These are phyloP conservation scores for Chiridota heheva DNA, from an alignment of 35 echinoderm and acorn worm genomes.

Conservation along the genomic window DNA sequence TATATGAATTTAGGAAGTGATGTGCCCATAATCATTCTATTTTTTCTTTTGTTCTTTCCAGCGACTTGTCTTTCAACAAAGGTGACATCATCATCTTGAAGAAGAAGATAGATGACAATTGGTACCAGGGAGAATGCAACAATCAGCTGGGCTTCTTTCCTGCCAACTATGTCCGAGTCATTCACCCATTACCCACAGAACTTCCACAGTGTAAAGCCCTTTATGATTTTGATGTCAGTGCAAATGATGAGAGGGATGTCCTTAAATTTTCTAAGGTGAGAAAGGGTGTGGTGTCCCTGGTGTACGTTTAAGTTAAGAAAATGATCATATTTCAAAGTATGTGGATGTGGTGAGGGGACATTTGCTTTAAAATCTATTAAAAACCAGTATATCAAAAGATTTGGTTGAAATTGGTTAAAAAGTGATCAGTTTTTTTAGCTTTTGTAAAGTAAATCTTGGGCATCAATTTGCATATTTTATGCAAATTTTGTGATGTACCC, in stretches of 20 bases:
- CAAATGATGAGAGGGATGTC: slow-evolving; percentile 85
- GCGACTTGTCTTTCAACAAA: slow-evolving; percentile 96
- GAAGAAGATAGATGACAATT: slow-evolving; percentile 96
- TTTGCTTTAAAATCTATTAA: no score
- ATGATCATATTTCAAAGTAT: no score
- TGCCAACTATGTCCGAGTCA: slow-evolving; percentile 79
- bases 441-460: no score
- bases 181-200: slow-evolving; percentile 73
- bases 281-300: not conserved
- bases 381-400: no score
- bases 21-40: no score
- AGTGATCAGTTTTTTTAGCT: no score
- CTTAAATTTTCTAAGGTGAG: slow-evolving; percentile 86
- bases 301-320: not conserved
- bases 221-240: slow-evolving; percentile 94
- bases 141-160: slow-evolving; percentile 86
- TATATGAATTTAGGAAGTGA: no score
- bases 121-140: slow-evolving; percentile 83
- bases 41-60: slow-evolving; percentile 26
- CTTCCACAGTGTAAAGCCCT: slow-evolving; percentile 93
- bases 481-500: no score
- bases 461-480: no score
- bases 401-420: no score
- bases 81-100: slow-evolving; percentile 75
- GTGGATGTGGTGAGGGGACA: no score